Evolutionary conservation across 2,888 invertebrate genomes (phyloP), one percentile per base, ranked within the genome.

Genomic region (Teleiodes luculella): DNA sequence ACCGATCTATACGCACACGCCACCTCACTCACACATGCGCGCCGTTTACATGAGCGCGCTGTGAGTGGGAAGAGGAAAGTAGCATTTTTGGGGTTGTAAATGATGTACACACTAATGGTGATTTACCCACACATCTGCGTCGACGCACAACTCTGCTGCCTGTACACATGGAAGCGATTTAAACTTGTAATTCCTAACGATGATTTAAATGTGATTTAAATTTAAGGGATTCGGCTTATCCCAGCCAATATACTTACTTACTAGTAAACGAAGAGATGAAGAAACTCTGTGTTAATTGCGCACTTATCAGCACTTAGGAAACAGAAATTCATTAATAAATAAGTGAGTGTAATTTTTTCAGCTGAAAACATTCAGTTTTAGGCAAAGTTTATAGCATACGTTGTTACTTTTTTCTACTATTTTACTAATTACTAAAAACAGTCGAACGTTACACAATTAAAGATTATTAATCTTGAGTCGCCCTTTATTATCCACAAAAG

Each of bases 201-300:
- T 86, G 79, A 87, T 87, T 86, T 84, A 79, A 83, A 84, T 86
- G 86, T 86, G 79, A 87, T 87, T 86, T 84, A 79, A 83, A 84
- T 86, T 82, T 81, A 79, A 79, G 74, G 79, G 78, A 82, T 83
- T 81, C 76, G 66, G 72, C 68, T 78, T 74, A 76, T 78, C 70
- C 67, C 65, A 61, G 65, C 70, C 68, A 71, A 64, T 67, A 60
- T 65, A 55, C 46, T 24, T 24, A 24, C 24, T 6, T 24, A 24
- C 24, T 4, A 24, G 6, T 24, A 24, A 4, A 24, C 24, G 24
- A 24, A 24, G 6, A 24, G 24, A 24, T 4, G 6, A 24, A 24
- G 24, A 24, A 24, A 24, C 6, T 24, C 24, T 4, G 24, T 24
- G 24, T 24, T 24, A 24, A 24, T 24, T 24, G 24, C 24, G 24